Conservation (phyloP, 2,888 invertebrate species). For the Prenolepis imparis region DNA sequence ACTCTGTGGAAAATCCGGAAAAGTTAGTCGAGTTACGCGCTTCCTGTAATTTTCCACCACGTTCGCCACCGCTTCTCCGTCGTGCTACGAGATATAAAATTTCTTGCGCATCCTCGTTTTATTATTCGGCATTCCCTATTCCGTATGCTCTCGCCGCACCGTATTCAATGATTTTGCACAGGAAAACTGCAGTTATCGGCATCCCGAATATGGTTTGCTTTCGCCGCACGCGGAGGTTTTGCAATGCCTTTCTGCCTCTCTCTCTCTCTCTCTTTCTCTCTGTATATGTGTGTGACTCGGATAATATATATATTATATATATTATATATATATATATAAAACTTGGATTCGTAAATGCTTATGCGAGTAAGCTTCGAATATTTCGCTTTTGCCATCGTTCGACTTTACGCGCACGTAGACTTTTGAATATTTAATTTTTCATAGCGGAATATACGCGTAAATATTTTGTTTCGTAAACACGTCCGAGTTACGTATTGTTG, state of each 20-base stretch:
- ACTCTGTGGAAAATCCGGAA: conserved; percentile 37
- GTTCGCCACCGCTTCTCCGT: neutral
- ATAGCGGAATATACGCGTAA: neutral
- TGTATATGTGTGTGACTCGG: neutral
- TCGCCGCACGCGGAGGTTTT: neutral
- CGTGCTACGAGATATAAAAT: conserved; percentile 38
- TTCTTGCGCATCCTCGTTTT: conserved; percentile 40
- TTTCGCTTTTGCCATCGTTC: neutral
- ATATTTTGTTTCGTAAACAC: conserved; percentile 19
- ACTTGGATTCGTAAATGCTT: conserved; percentile 4
- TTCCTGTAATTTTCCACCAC: conserved; percentile 35
- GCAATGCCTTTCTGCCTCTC: neutral
- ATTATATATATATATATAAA: neutral
- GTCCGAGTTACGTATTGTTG: conserved; percentile 11
- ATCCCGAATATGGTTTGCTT: conserved; percentile 1
- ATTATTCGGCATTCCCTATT: conserved; percentile 38
- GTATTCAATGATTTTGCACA: conserved; percentile 39
- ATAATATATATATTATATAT: neutral
- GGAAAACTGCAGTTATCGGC: conserved; percentile 47
- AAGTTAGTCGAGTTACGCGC: conserved; percentile 46
- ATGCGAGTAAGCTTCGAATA: neutral
- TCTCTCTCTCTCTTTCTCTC: no score
- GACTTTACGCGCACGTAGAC: neutral
- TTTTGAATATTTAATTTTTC: neutral
- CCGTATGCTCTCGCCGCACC: conserved; percentile 15